A percentile compares a stretch with the other conserved stretches of the same genome.
These are phyloP conservation scores for Rhynchomys soricoides DNA, from an alignment of 2,113 vertebrate genomes.

Conservation along the genomic window DNA sequence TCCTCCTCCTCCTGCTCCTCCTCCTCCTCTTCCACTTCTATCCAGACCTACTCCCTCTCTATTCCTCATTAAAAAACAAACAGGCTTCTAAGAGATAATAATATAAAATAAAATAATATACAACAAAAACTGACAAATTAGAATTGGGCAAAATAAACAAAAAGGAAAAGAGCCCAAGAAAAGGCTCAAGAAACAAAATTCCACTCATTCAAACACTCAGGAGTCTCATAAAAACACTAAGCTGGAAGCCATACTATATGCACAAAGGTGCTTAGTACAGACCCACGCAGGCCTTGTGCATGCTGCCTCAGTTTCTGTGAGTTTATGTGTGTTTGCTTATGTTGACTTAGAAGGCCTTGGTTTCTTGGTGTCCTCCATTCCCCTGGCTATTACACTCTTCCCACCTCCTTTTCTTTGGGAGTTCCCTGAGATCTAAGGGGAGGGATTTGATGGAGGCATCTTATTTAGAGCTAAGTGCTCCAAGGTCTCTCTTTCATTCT, in stretches of 20 bases:
- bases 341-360: background rate
- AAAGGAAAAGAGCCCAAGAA: background rate
- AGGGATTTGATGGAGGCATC: background rate
- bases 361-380: background rate
- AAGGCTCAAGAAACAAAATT: background rate
- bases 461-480: background rate
- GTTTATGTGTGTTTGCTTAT: background rate
- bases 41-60: background rate
- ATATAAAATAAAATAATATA: background rate
- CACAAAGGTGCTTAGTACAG: background rate
- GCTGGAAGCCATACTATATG: background rate
- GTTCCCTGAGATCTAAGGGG: background rate
- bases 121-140: background rate
- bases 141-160: background rate
- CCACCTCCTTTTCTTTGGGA: background rate
- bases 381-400: background rate
- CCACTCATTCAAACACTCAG: background rate
- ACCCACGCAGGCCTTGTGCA: background rate
- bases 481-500: background rate
- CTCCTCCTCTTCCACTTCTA: background rate
- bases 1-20: background rate
- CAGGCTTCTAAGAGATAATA: background rate
- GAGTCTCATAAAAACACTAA: background rate
- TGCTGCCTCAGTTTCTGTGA: background rate
- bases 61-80: background rate